Percentiles rank a stretch among this genome's conserved stretches.
Conservation (phyloP, 2,113 vertebrate genomes). For the Odocoileus virginianus region DNA sequence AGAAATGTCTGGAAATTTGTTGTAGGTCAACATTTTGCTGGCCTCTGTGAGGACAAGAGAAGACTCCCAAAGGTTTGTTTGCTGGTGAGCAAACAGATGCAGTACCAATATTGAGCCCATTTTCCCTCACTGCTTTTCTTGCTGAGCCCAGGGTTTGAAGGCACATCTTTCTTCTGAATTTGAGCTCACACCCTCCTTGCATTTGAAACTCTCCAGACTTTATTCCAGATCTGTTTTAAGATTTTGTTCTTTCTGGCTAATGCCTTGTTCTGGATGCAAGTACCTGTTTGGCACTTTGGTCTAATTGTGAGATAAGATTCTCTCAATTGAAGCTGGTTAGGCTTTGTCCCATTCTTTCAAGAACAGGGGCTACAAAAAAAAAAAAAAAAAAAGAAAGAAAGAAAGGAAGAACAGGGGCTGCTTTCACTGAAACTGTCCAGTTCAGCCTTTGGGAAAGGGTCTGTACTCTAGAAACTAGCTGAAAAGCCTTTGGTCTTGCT, state of each 20-base stretch:
- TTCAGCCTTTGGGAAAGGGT: neutral
- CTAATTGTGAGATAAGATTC: neutral
- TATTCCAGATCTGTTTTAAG: neutral
- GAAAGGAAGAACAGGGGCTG: neutral
- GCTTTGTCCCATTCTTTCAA: neutral
- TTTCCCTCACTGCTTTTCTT: neutral
- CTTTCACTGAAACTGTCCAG: neutral
- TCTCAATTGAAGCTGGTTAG: neutral
- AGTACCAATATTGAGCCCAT: neutral
- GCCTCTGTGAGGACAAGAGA: neutral
- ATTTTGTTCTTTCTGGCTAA: neutral
- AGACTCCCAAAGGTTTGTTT: neutral
- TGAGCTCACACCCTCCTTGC: neutral
- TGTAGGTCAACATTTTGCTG: neutral
- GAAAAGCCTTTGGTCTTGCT: neutral
- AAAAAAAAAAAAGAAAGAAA: neutral
- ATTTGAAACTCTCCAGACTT: neutral
- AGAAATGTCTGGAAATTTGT: neutral
- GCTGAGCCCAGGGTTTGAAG: neutral
- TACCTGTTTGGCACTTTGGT: neutral
- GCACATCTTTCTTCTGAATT: neutral
- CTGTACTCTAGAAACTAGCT: neutral
- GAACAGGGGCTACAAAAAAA: neutral
- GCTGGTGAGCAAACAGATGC: neutral
- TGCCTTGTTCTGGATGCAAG: neutral